Conservation (phyloP, 2,113 vertebrate species). For the Carettochelys insculpta region DNA sequence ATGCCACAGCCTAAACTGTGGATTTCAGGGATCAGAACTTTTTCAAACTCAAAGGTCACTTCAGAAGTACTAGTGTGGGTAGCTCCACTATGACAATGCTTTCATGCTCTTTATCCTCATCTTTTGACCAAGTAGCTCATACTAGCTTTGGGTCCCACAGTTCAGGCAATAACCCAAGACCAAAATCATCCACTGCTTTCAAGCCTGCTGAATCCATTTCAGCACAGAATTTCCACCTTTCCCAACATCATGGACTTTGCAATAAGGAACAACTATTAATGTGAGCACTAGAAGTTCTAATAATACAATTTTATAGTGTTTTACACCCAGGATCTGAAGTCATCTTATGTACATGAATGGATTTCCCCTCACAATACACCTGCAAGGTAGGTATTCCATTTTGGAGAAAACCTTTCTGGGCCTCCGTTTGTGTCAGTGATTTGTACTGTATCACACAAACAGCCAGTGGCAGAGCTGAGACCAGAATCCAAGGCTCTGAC, state of each 20-base stretch:
- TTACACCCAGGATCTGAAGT: not conserved
- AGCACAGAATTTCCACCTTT: not conserved
- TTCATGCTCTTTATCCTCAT: slow-evolving; percentile 19
- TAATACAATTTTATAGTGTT: not conserved
- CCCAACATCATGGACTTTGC: not conserved
- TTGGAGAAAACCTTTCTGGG: not conserved
- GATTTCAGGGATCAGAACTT: not conserved
- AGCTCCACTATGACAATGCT: not conserved
- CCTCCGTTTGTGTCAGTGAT: not conserved
- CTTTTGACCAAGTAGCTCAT: no score
- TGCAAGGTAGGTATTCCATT: not conserved
- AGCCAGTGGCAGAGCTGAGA: not conserved
- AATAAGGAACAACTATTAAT: not conserved
- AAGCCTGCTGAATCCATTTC: not conserved
- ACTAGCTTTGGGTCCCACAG: no score
- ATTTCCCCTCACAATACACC: not conserved
- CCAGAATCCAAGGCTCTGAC: not conserved
- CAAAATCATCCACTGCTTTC: not conserved
- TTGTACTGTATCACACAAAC: not conserved
- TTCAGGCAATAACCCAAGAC: slow-evolving; percentile 8
- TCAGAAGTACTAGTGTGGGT: not conserved
- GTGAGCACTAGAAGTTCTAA: not conserved
- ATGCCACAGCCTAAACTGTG: accelerated
- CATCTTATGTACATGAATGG: slow-evolving; percentile 12
- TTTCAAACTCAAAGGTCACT: not conserved